A percentile compares a stretch with the other conserved stretches of the same genome.
Evolutionary conservation across 2,888 invertebrate genomes (phyloP).

Genomic region (Netelia fuscicornis): DNA sequence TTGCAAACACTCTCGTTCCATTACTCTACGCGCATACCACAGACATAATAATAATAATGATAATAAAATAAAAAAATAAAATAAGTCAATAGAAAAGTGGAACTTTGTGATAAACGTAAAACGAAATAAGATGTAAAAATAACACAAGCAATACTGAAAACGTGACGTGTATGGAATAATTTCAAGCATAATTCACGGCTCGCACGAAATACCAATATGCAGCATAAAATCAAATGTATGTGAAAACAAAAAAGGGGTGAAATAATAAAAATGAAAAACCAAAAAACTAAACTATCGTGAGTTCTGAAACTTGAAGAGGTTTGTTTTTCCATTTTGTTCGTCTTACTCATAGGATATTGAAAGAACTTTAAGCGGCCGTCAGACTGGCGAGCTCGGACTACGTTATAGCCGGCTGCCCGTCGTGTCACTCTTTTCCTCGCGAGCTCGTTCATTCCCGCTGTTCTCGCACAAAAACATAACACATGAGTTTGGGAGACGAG

Average conservation of each 20-base stretch:
- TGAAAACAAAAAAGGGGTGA: slow-evolving; percentile 50
- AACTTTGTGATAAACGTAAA: slow-evolving; percentile 57
- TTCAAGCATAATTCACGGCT: slow-evolving; percentile 50
- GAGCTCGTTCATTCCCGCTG: slow-evolving; percentile 77
- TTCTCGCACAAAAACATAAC: background rate
- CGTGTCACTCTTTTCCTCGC: slow-evolving; percentile 81
- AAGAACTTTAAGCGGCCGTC: slow-evolving; percentile 84
- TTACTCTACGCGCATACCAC: background rate
- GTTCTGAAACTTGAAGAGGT: slow-evolving; percentile 41
- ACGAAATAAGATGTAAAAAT: slow-evolving; percentile 38
- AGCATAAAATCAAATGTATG: slow-evolving; percentile 24
- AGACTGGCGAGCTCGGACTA: slow-evolving; percentile 84
- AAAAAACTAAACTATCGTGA: slow-evolving; percentile 64
- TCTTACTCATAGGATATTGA: slow-evolving; percentile 84
- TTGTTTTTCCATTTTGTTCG: slow-evolving; percentile 58
- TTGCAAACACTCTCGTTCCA: slow-evolving; percentile 44
- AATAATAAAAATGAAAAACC: slow-evolving; percentile 38
- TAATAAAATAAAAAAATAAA: slow-evolving; percentile 26
- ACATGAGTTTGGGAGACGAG: background rate
- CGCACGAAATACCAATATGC: slow-evolving; percentile 27
- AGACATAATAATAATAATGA: background rate
- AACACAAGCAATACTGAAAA: slow-evolving; percentile 55
- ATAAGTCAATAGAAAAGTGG: slow-evolving; percentile 24
- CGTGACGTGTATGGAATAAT: slow-evolving; percentile 53
- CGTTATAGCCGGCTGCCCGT: slow-evolving; percentile 84